Percentiles rank a stretch among this genome's conserved stretches.
Conservation (phyloP, 2,113 vertebrate genomes). For the Phalacrocorax carbo region DNA sequence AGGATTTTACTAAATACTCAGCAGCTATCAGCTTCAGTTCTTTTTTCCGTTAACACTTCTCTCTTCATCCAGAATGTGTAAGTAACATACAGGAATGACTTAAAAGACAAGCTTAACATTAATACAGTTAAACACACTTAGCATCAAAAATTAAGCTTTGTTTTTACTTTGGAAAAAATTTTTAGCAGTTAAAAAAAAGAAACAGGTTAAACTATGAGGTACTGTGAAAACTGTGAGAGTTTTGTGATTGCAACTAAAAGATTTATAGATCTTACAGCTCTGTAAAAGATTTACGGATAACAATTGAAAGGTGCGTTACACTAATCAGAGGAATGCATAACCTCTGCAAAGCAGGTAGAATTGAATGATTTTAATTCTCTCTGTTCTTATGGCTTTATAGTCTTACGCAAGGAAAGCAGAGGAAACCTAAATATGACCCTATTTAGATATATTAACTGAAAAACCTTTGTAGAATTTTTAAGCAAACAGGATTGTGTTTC, state of each 20-base stretch:
- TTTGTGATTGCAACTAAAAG: conserved; percentile 36
- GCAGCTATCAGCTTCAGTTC: conserved; percentile 63
- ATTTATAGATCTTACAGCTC: conserved; percentile 2
- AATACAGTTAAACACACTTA: conserved; percentile 53
- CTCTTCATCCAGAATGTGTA: conserved; percentile 13
- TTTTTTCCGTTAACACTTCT: conserved; percentile 60
- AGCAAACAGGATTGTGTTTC: conserved; percentile 87
- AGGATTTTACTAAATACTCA: conserved; percentile 52
- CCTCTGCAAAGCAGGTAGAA: conserved; percentile 59
- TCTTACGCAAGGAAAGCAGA: conserved; percentile 22
- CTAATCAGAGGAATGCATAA: conserved; percentile 58
- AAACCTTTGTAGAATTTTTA: conserved; percentile 85
- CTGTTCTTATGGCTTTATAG: conserved; percentile 36
- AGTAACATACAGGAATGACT: conserved; percentile 62
- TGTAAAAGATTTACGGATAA: conserved; percentile 50
- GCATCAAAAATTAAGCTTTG: conserved; percentile 22
- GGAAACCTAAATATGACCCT: conserved; percentile 87
- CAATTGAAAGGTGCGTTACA: conserved; percentile 42
- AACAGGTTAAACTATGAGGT: conserved; percentile 13
- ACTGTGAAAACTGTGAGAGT: background rate
- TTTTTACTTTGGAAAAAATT: background rate
- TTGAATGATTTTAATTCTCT: conserved; percentile 57
- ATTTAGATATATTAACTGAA: conserved; percentile 88
- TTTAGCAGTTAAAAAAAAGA: background rate
- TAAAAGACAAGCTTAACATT: conserved; percentile 58